A percentile compares a stretch with the other conserved stretches of the same genome.
Evolutionary conservation across 2,888 invertebrate genomes (phyloP).

Genomic region (Pollenia griseotomentosa): DNA sequence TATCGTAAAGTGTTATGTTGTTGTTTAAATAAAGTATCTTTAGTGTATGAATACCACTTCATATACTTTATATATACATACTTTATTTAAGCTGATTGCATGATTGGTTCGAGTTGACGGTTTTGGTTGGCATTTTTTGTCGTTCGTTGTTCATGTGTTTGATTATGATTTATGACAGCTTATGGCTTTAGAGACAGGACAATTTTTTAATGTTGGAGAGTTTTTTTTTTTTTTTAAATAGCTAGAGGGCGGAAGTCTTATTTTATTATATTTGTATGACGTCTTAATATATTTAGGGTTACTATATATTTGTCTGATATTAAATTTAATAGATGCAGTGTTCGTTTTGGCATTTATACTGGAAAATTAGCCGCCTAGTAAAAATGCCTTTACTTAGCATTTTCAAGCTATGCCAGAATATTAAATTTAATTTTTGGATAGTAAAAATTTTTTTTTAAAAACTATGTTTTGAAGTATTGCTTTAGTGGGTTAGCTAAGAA

Average conservation of each 20-base stretch:
- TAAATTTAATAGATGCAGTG: not conserved
- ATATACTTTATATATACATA: not conserved
- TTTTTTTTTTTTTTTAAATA: conserved; percentile 19
- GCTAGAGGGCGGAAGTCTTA: conserved; percentile 18
- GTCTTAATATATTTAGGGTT: conserved; percentile 42
- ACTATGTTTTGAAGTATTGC: too few relatives aligned
- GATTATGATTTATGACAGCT: conserved; percentile 71
- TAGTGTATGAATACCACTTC: conserved; percentile 5
- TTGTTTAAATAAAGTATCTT: conserved; percentile 27
- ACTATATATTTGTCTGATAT: not conserved
- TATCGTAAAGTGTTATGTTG: conserved; percentile 16
- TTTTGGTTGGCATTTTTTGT: conserved; percentile 42
- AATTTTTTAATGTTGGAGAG: conserved; percentile 38
- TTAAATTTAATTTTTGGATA: too few relatives aligned
- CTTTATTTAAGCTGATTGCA: conserved; percentile 56
- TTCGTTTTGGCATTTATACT: too few relatives aligned
- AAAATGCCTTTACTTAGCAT: too few relatives aligned
- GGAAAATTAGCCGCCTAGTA: too few relatives aligned
- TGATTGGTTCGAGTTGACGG: conserved; percentile 63
- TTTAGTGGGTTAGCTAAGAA: too few relatives aligned
- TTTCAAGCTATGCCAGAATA: too few relatives aligned
- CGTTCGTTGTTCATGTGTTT: conserved; percentile 47
- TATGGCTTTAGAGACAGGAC: conserved; percentile 54
- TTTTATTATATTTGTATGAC: conserved; percentile 37
- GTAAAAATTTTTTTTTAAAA: too few relatives aligned